Conservation (phyloP, 2,113 vertebrate genomes). For the Irena cyanogastra region DNA sequence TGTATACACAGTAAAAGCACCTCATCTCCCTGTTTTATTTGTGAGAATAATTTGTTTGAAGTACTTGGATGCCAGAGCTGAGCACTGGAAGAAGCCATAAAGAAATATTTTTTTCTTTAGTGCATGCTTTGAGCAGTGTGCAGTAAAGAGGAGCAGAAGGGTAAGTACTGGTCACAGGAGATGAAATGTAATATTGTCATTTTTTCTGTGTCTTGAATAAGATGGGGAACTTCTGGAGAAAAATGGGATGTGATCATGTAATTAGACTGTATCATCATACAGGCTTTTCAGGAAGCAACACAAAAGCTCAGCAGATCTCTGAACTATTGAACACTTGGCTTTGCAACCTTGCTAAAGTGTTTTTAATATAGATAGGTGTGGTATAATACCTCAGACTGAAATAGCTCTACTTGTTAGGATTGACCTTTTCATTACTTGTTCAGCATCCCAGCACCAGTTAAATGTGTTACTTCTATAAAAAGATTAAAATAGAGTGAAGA, state of each 20-base stretch:
- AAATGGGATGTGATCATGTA: background rate
- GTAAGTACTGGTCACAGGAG: background rate
- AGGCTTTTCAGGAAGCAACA: background rate
- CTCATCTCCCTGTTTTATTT: background rate
- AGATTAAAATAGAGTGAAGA: background rate
- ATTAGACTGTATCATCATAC: background rate
- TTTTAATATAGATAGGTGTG: background rate
- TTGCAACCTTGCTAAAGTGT: background rate
- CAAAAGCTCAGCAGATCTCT: background rate
- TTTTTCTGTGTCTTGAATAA: background rate
- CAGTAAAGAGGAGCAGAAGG: background rate
- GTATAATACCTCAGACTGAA: background rate
- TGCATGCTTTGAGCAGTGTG: background rate
- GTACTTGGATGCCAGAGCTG: background rate
- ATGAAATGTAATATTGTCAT: background rate
- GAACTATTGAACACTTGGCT: background rate
- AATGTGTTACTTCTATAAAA: background rate
- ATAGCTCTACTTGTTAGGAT: background rate
- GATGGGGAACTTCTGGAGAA: background rate
- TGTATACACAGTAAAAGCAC: background rate
- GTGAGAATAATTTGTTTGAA: background rate
- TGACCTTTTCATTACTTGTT: conserved; percentile 12
- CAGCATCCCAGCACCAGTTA: background rate
- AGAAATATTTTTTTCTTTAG: background rate
- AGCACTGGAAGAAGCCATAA: background rate